Evolutionary conservation across 2,888 invertebrate species (phyloP), one percentile per base, ranked within the genome.

Genomic region (Rhaphigaster nebulosa): DNA sequence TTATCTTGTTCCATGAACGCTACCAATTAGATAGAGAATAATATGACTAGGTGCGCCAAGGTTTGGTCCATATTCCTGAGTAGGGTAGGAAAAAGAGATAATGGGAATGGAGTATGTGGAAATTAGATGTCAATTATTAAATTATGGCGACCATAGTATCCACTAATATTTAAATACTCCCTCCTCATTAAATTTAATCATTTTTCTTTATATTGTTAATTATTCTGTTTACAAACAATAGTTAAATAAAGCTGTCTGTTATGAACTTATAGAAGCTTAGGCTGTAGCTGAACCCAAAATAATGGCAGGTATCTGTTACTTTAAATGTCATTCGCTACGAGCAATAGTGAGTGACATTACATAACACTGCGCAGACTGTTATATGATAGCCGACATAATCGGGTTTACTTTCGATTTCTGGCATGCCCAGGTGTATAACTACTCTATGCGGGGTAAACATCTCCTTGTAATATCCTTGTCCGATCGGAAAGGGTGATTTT

Each of bases 331-430:
- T 38, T 76, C 34, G 10, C 38, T 65, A 23, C 6, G 20, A 76
- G 70, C 70, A 38, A 20, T 70, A 34, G 70, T 34, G 38, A 38
- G 70, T 38, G 38, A 76, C 70, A 20, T 76, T 76, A 76, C 70
- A 20, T 65, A 65, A 65, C 65, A 29, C 65, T 29, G 3, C 29
- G 3, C 38, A 76, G 38, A 38, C 5, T 70, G 70, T 76, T 76
- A 76, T 76, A 38, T 76, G 34, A 38, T 38, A 76, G 34, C 20
- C 23, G 6, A 76, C 70, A 76, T 76, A 76, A 38, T 76, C 38
- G 38, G 34, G 38, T 76, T 76, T 38, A 38, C 70, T 76, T 76
- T 76, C 70, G 70, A 38, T 76, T 76, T 38, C 70, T 76, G 70
- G 38, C 34, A 76, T 38, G 34, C 65, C n/a, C 65, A 29, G 38